Evolutionary conservation across 2,113 vertebrate genomes (phyloP), one percentile per base, ranked within the genome.

Genomic region (Chloropsis cyanopogon): DNA sequence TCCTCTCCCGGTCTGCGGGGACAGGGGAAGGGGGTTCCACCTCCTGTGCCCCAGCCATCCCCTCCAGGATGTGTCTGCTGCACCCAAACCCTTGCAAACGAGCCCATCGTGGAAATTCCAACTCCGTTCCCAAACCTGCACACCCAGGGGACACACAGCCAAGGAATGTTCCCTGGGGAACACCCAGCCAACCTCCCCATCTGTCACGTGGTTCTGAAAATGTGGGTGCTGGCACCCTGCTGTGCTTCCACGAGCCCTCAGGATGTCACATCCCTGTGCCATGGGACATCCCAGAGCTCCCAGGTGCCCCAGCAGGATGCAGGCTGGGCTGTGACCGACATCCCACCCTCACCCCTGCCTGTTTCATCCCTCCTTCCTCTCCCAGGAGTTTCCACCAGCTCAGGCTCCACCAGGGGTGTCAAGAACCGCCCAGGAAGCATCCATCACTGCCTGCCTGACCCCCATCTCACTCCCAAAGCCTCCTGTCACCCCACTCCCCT

Each of bases 1-100:
- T 99, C 86, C 99, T 98, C 96, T 99, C 99, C 0, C 99, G 98
- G 90, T 99, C 99, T 99, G 98, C 0, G n/a, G 90, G 66, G 11
- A 61, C 39, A 91, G 23, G 2, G 2, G 10, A 42, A 88, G 95
- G 12, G 14, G 46, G 91, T 93, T 85, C 65, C 50, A 59, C 7
- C 72, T 56, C 59, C 63, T n/a, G 63, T 6, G 2, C 7, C 35
- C 26, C 83, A 41, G 16, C 42, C 39, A 1, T 35, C 2, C 9
- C 35, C 31, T 6, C 9, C 12, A 53, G 44, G 59, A 26, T 1
- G 8, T 16, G 73, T 21, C 42, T 77, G 42, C 82, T 59, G 37
- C 59, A n/a, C 59, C 50, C 41, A 21, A 29, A 44, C 11, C 25
- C 49, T 44, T 14, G 35, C 46, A 17, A 24, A 82, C 0, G 7